Percentiles rank a stretch among this genome's conserved stretches.
Conservation (phyloP, 2,888 invertebrate species). For the Piscicola geometra region DNA sequence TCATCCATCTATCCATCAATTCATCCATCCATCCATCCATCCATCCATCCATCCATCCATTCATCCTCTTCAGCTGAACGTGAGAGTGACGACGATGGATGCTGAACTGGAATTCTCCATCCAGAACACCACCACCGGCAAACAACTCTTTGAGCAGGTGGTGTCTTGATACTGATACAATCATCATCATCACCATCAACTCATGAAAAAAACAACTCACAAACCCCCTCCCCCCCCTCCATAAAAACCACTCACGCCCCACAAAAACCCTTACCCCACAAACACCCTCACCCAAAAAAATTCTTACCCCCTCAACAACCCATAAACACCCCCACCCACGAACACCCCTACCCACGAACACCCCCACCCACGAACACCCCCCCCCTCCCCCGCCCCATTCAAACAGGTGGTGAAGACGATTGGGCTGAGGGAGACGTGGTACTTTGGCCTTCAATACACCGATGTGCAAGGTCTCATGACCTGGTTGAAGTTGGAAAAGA, state of each 20-base stretch:
- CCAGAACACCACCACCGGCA: constrained; percentile 97
- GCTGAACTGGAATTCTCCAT: constrained; percentile 99
- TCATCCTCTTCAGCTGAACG: constrained; percentile 69
- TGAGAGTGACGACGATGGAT: constrained; percentile 99
- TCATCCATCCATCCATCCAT: neutral
- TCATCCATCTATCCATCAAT: neutral
- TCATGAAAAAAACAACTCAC: too few relatives aligned
- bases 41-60: neutral
- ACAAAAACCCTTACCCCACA: too few relatives aligned
- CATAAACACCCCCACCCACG: too few relatives aligned
- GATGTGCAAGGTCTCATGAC: constrained; percentile 92
- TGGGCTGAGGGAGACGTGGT: constrained; percentile 94
- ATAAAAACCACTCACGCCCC: too few relatives aligned
- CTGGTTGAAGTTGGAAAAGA: constrained; percentile 97
- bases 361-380: too few relatives aligned
- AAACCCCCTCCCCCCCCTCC: too few relatives aligned
- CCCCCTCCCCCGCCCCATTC: too few relatives aligned
- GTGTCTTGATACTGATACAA: too few relatives aligned
- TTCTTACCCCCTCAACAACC: too few relatives aligned
- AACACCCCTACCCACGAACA: too few relatives aligned
- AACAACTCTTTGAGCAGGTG: constrained; percentile 94
- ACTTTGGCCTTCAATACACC: constrained; percentile 94
- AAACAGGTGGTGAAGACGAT: constrained; percentile 91
- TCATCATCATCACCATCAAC: too few relatives aligned
- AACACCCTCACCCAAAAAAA: too few relatives aligned